phyloP scores from a whole-genome alignment of 2,888 invertebrate species.

The Anticlea derivata region DNA sequence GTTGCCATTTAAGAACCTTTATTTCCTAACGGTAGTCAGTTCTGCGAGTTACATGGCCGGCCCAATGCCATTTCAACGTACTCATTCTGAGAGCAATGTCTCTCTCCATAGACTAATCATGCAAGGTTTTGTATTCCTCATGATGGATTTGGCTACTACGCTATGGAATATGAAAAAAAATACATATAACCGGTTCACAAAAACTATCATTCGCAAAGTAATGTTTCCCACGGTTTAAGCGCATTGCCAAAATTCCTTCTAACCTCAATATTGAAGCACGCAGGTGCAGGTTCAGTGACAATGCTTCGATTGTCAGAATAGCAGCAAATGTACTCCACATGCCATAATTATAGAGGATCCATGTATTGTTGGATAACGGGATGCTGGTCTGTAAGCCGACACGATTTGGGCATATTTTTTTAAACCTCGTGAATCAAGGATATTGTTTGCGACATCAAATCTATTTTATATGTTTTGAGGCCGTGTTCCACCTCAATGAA shows the following conservation, averaged over 20 bases:
- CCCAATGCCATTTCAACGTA: too few species aligned
- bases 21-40: too few species aligned
- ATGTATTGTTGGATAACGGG: slow-evolving; percentile 61
- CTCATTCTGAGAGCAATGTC: too few species aligned
- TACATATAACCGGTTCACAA: slow-evolving; percentile 6
- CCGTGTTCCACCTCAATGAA: too few species aligned
- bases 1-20: too few species aligned
- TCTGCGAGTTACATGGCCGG: too few species aligned
- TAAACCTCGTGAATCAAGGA: not conserved
- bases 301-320: slow-evolving; percentile 38
- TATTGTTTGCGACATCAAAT: not conserved
- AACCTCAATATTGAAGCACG: slow-evolving; percentile 51
- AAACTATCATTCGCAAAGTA: slow-evolving; percentile 13
- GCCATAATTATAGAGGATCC: slow-evolving; percentile 57
- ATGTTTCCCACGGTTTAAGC: slow-evolving; percentile 63
- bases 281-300: slow-evolving; percentile 61
- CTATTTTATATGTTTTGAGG: too few species aligned
- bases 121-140: too few species aligned
- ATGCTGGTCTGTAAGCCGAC: slow-evolving; percentile 42
- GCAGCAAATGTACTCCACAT: slow-evolving; percentile 33
- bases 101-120: too few species aligned
- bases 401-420: slow-evolving; percentile 27
- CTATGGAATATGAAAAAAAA: too few species aligned
- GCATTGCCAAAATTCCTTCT: slow-evolving; percentile 55
- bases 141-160: too few species aligned